Base-by-base conservation (phyloP, 2,797 vertebrate genomes). In the Sebastes cheni region DNA sequence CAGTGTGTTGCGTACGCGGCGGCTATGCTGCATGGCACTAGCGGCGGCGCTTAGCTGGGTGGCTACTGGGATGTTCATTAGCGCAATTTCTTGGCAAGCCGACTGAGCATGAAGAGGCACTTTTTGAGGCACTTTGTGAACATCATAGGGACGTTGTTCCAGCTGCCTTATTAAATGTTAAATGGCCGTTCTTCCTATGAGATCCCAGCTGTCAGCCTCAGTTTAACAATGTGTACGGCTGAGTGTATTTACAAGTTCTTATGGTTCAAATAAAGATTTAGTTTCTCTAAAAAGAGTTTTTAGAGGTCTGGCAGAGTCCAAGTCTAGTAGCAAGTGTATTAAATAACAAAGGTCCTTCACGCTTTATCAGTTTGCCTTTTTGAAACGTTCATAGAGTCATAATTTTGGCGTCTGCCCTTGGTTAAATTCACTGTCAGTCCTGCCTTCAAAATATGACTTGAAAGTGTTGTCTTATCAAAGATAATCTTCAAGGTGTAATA, bases 11-110 rank as follows among this genome's bases (percentile, higher is more conserved):
- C 78, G 65, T 78, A 69, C 39, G 62, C 67, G 3, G 62, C 77
- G 61, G 58, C 75, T 62, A 76, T 23, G 65, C 75, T 71, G 81
- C 82, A 74, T 9, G 60, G 55, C 69, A 22, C 60, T 64, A 52
- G 77, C 32, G 22, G 79, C 12, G 9, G 27, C 18, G 12, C 56
- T 78, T 79, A 67, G 86, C 79, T 64, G 73, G 81, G 74, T 61
- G 84, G 80, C 84, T 88, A 73, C 82, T 62, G 82, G 76, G 76
- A 83, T 67, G 77, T 83, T 88, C 75, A 84, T 86, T 84, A 81
- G 76, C 67, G 6, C 67, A 8, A 23, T 67, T 79, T 77, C 55
- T 80, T 77, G 79, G 82, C 64, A 74, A 71, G 79, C 76, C 76
- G 72, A 83, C 68, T 80, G 67, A 83, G 86, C 83, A 77, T 80